A percentile compares a stretch with the other conserved stretches of the same genome.
These are phyloP conservation scores for Geococcyx californianus DNA, from an alignment of 2,113 vertebrate species.

Conservation along the genomic window DNA sequence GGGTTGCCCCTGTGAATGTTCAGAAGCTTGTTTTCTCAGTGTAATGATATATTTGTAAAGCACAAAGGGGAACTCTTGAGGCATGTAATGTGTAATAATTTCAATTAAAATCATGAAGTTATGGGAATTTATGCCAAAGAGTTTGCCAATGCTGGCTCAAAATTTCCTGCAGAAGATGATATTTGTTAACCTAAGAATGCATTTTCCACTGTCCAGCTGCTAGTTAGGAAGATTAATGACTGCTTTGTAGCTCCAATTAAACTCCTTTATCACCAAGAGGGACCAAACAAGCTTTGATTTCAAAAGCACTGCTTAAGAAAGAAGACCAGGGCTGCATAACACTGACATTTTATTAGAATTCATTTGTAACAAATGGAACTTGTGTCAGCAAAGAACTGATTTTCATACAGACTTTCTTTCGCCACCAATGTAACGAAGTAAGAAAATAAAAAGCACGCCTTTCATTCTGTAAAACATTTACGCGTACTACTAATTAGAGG, in stretches of 20 bases:
- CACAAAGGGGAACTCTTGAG: not conserved
- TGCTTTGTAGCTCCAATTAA: slow-evolving; percentile 41
- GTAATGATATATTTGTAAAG: not conserved
- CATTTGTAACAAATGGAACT: slow-evolving; percentile 99
- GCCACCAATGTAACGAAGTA: slow-evolving; percentile 99
- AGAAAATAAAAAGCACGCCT: slow-evolving; percentile 99
- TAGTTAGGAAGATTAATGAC: slow-evolving; percentile 61
- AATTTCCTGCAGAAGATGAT: not conserved
- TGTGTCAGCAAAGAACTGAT: slow-evolving; percentile 99
- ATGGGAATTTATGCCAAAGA: not conserved
- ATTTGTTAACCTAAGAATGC: slow-evolving; percentile 7
- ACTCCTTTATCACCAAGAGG: slow-evolving; percentile 13
- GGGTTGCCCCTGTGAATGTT: not conserved
- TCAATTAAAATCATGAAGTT: not conserved
- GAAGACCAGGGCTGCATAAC: slow-evolving; percentile 92
- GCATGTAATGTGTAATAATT: not conserved
- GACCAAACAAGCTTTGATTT: not conserved
- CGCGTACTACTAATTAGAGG: slow-evolving; percentile 99
- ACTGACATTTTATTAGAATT: slow-evolving; percentile 99
- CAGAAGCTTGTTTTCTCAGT: not conserved
- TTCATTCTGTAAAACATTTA: slow-evolving; percentile 99
- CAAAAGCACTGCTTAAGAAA: slow-evolving; percentile 74
- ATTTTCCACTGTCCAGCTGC: slow-evolving; percentile 36
- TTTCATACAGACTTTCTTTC: slow-evolving; percentile 98
- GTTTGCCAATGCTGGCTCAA: not conserved